phyloP scores from a whole-genome alignment of 1,140 invertebrate species.

The Andrena cerasifolii region DNA sequence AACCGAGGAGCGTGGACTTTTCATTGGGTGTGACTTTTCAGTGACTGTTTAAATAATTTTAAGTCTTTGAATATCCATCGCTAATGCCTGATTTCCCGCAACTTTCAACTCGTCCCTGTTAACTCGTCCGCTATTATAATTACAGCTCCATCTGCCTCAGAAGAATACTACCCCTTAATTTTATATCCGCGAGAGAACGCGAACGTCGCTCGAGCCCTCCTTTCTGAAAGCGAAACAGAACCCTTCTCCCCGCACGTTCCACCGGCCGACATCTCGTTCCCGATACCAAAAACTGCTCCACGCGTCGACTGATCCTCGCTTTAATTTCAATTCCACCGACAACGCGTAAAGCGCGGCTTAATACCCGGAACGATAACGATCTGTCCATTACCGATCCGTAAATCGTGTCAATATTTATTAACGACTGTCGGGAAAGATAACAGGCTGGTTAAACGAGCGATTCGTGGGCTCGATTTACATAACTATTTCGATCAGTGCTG shows the following conservation, averaged over 20 bases:
- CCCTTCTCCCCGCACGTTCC: neutral
- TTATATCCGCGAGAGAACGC: no score
- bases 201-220: no score
- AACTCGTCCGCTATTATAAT: no score
- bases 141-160: no score
- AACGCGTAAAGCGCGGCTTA: constrained; percentile 24
- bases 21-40: no score
- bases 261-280: neutral
- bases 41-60: no score
- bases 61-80: no score
- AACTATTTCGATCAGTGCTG: constrained; percentile 35
- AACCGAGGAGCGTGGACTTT: no score
- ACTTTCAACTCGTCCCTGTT: no score
- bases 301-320: neutral
- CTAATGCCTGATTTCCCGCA: no score
- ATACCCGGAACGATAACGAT: constrained; percentile 34
- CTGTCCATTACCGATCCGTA: constrained; percentile 42
- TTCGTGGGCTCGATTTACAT: constrained; percentile 42
- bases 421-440: constrained; percentile 41
- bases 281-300: neutral
- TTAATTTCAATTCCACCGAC: constrained; percentile 39
- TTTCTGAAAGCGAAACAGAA: neutral
- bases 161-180: no score
- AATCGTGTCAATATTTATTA: constrained; percentile 52
- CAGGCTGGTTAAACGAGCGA: constrained; percentile 22